phyloP scores from a whole-genome alignment of 2,797 vertebrate genomes.

The Parotocinclus haroldoi region DNA sequence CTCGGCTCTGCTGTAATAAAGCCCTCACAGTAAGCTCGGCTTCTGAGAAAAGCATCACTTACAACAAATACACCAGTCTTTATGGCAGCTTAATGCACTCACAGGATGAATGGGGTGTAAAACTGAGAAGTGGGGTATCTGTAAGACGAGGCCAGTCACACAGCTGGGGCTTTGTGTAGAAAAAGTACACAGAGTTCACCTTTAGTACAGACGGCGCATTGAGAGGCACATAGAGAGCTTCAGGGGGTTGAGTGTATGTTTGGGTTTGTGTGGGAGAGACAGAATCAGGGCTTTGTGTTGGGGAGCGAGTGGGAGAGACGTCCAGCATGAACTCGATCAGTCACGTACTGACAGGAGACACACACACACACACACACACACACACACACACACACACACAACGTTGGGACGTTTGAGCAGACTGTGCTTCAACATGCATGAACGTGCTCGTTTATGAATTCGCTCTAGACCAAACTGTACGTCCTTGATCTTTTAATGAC shows the following conservation, averaged over 20 bases:
- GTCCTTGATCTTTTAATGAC: slow-evolving; percentile 9
- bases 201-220: slow-evolving; percentile 7
- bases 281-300: slow-evolving; percentile 18
- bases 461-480: neutral
- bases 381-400: neutral
- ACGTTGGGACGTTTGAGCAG: too few relatives aligned
- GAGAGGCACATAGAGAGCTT: neutral
- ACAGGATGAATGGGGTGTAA: neutral
- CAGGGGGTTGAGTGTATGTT: slow-evolving; percentile 2
- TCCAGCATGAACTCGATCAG: too few relatives aligned
- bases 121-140: neutral
- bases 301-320: neutral
- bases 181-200: slow-evolving; percentile 9
- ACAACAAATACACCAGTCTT: too few relatives aligned
- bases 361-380: neutral
- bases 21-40: too few relatives aligned
- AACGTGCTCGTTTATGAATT: neutral
- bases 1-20: neutral
- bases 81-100: too few relatives aligned
- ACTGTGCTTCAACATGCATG: too few relatives aligned
- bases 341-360: slow-evolving; percentile 1
- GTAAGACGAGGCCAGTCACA: neutral
- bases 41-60: too few relatives aligned
- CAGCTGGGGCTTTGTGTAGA: neutral
- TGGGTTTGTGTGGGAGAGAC: neutral